Conservation (phyloP, 1,140 invertebrate species). For the Anagrus nilaparvatae region DNA sequence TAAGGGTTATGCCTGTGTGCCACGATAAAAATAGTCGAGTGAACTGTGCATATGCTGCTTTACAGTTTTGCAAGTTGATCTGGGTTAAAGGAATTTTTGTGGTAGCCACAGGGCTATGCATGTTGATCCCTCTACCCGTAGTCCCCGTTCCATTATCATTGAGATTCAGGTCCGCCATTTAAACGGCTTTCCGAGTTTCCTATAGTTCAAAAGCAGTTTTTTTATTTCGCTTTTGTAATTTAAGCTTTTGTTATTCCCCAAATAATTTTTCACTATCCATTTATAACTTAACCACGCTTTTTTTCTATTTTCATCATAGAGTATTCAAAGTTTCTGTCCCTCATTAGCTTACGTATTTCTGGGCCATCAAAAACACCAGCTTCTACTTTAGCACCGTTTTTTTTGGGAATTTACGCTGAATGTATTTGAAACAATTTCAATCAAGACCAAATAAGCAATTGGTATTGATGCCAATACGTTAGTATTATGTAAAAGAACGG, state of each 20-base stretch:
- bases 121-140: too few relatives aligned
- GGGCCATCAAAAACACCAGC: not conserved
- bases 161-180: too few relatives aligned
- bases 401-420: not conserved
- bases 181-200: not conserved
- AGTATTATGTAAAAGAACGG: conserved; percentile 20
- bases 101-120: too few relatives aligned
- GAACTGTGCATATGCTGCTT: too few relatives aligned
- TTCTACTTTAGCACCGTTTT: not conserved
- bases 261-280: not conserved
- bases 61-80: too few relatives aligned
- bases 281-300: conserved; percentile 1
- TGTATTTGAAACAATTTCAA: not conserved
- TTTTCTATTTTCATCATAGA: too few relatives aligned
- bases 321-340: not conserved
- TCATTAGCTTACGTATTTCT: not conserved
- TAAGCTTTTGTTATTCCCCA: not conserved
- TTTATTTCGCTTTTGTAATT: conserved; percentile 5
- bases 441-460: conserved; percentile 11
- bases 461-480: conserved; percentile 19
- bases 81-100: too few relatives aligned
- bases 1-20: too few relatives aligned
- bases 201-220: not conserved
- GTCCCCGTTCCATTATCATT: too few relatives aligned
- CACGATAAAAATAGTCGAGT: too few relatives aligned